phyloP scores from a whole-genome alignment of 2,888 invertebrate species.

The Microplitis manilae region DNA sequence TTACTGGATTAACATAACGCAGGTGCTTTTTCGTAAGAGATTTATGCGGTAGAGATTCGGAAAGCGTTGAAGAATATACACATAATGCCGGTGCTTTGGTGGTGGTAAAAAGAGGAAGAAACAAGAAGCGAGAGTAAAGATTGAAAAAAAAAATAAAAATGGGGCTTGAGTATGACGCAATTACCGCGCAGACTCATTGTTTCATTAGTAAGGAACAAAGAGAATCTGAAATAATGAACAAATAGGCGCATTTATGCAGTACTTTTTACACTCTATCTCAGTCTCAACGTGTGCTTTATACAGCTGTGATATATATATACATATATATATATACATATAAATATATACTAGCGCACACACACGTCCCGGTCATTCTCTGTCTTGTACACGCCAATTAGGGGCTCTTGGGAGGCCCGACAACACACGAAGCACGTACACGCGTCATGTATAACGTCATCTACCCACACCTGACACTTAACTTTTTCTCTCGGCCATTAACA shows the following conservation, averaged over 20 bases:
- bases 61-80: background rate
- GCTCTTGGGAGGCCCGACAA: slow-evolving; percentile 40
- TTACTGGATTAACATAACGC: background rate
- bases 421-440: slow-evolving; percentile 36
- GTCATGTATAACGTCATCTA: slow-evolving; percentile 44
- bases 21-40: slow-evolving; percentile 12
- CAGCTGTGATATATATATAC: background rate
- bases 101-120: slow-evolving; percentile 11
- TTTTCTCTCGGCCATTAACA: slow-evolving; percentile 14
- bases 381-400: slow-evolving; percentile 39
- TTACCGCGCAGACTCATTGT: slow-evolving; percentile 71
- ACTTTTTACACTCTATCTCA: slow-evolving; percentile 50
- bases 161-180: slow-evolving; percentile 48
- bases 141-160: slow-evolving; percentile 14
- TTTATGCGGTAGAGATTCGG: background rate
- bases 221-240: slow-evolving; percentile 72
- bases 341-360: background rate
- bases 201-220: slow-evolving; percentile 71
- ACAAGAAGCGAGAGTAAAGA: background rate
- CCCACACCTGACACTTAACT: slow-evolving; percentile 40
- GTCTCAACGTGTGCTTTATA: slow-evolving; percentile 38
- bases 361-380: slow-evolving; percentile 24
- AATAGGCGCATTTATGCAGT: slow-evolving; percentile 71
- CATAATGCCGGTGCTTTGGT: background rate
- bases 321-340: background rate